Evolutionary conservation across 2,888 invertebrate genomes (phyloP).

Genomic region (Lycocerus yunnanus): DNA sequence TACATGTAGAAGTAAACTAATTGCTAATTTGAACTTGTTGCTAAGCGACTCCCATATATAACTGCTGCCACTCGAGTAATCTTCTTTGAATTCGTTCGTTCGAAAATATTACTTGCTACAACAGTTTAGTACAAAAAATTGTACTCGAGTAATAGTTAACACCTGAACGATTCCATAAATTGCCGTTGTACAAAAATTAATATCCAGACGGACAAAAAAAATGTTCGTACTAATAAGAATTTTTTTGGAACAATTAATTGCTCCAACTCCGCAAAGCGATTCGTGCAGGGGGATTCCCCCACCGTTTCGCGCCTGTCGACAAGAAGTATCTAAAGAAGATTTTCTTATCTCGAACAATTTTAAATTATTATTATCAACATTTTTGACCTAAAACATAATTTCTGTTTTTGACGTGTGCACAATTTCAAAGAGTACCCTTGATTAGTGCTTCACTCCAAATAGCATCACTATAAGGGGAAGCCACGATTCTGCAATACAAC

Average conservation of each 20-base stretch:
- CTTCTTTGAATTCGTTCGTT: conserved; percentile 42
- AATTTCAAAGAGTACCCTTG: conserved; percentile 29
- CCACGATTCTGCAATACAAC: conserved; percentile 17
- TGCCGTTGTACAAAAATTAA: conserved; percentile 1
- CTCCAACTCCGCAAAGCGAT: too few species aligned
- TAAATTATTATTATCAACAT: background rate
- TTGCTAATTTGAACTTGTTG: conserved; percentile 54
- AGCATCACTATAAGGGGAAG: conserved; percentile 16
- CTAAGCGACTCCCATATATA: conserved; percentile 50
- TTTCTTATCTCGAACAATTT: background rate
- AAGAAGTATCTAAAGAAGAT: background rate
- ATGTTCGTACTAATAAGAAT: background rate
- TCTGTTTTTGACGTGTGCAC: conserved; percentile 27
- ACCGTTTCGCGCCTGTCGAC: too few species aligned
- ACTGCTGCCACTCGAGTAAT: conserved; percentile 39
- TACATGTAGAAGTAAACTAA: conserved; percentile 50
- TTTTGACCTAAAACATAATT: conserved; percentile 3
- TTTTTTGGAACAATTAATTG: background rate
- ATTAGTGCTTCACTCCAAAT: conserved; percentile 28
- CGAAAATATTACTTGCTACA: conserved; percentile 42
- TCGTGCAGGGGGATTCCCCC: background rate
- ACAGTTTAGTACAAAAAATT: conserved; percentile 25
- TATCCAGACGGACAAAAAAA: background rate
- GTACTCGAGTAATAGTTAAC: conserved; percentile 33
- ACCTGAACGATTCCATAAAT: conserved; percentile 31